These are phyloP conservation scores for Malurus melanocephalus DNA, from an alignment of 2,113 vertebrate genomes.

Conservation along the genomic window DNA sequence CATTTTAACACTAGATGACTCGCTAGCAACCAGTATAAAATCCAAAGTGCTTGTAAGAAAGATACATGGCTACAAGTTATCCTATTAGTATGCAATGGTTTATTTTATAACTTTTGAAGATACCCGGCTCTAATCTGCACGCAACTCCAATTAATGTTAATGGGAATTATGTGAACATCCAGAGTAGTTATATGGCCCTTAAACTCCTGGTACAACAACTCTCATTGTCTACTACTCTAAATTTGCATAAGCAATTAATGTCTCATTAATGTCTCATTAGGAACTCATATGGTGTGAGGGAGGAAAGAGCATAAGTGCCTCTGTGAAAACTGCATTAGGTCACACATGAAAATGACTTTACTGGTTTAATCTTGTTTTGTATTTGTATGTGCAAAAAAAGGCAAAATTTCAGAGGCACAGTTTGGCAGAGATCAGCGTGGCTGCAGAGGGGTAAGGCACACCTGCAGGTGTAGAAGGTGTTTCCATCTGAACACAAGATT, in stretches of 20 bases:
- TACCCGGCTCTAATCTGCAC: not conserved
- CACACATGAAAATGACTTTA: slow-evolving; percentile 1
- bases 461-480: not conserved
- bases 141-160: slow-evolving; percentile 54
- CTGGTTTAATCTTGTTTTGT: not conserved
- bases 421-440: accelerated
- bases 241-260: slow-evolving; percentile 71
- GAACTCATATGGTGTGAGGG: slow-evolving; percentile 21
- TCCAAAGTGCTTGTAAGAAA: not conserved
- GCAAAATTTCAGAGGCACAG: accelerated
- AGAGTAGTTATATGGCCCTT: slow-evolving; percentile 45
- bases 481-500: not conserved
- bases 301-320: not conserved
- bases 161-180: slow-evolving; percentile 35
- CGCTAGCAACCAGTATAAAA: not conserved
- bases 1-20: slow-evolving; percentile 8
- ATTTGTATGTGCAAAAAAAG: not conserved
- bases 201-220: slow-evolving; percentile 48
- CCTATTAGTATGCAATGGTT: slow-evolving; percentile 27
- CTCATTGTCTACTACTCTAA: slow-evolving; percentile 45
- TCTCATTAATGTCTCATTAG: slow-evolving; percentile 70
- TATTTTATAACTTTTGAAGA: slow-evolving; percentile 35
- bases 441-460: not conserved
- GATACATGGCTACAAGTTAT: not conserved
- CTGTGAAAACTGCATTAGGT: slow-evolving; percentile 10